These are phyloP conservation scores for Clunio marinus DNA, from an alignment of 2,888 invertebrate genomes.

Conservation along the genomic window DNA sequence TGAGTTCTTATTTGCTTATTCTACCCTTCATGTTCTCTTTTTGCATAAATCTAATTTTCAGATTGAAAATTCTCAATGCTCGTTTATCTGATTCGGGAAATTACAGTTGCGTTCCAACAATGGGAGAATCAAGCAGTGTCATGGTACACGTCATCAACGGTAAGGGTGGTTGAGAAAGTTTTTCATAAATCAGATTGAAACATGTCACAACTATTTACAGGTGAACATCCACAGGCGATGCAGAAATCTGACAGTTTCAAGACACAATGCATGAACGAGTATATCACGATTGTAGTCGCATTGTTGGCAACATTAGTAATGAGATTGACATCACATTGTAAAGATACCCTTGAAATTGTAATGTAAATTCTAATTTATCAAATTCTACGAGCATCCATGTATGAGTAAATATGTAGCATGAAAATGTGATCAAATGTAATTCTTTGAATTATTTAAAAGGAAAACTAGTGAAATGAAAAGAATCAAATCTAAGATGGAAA, in stretches of 20 bases:
- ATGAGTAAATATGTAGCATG: no score
- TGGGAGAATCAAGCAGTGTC: slow-evolving; percentile 76
- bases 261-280: slow-evolving; percentile 2
- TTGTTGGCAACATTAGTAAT: background rate
- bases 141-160: slow-evolving; percentile 87
- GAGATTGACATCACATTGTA: no score
- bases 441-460: no score
- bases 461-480: background rate
- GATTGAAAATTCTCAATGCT: slow-evolving; percentile 69
- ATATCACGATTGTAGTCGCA: background rate
- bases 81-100: slow-evolving; percentile 70
- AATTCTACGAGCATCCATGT: background rate
- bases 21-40: no score
- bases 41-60: slow-evolving; percentile 41
- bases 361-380: no score
- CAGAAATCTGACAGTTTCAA: slow-evolving; percentile 49
- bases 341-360: no score
- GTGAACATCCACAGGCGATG: slow-evolving; percentile 85
- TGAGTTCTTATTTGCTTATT: slow-evolving; percentile 5
- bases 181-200: background rate
- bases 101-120: slow-evolving; percentile 83
- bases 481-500: no score
- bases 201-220: slow-evolving; percentile 51
- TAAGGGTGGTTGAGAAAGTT: slow-evolving; percentile 50
- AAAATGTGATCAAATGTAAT: background rate